Base-by-base conservation (phyloP, 2,113 vertebrate genomes). In the Cyprinodon tularosa region DNA sequence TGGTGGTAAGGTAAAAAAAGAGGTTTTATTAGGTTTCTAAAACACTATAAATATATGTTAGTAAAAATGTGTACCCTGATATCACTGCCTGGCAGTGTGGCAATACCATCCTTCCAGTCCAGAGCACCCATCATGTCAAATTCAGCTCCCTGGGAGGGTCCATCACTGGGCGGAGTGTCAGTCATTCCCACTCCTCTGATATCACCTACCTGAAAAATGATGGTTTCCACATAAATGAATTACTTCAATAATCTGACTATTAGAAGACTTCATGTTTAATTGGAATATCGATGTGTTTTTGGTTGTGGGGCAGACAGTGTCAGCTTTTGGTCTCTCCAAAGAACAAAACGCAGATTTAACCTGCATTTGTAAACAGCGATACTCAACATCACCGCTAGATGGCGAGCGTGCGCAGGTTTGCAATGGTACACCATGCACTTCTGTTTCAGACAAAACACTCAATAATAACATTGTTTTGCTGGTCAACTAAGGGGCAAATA, bases 81-180 rank as follows among this genome's bases (percentile, higher is more conserved):
- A 84, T 98, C 96, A 90, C 98, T 99, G 89, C 97, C 98, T 62
- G 96, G 98, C 80, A 99, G 93, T 0, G 97, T 98, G 60, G 96
- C 97, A 77, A 99, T 98, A 77, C 97, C 98, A 77, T 99, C 97
- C 90, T 97, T 98, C 98, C 98, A 99, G 88, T 99, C 97, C 93
- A 99, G 96, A 82, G 97, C 98, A 79, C 95, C 95, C 85, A 98
- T 97, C 78, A 98, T 96, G 89, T 99, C 97, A 90, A 99, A 99
- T 48, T 98, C 98, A 84, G 96, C 93, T 79, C 93, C 94, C 84
- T 93, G 86, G 37, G 89, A 88, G 77, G 93, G 89, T 72, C 90
- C 93, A 89, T 95, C 93, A 70, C 86, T 88, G 20, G 84, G 91
- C 77, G 94, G 93, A 77, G 94, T 94, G 82, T 95, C 94, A 63